A percentile compares a stretch with the other conserved stretches of the same genome.
Conservation (phyloP, 2,113 vertebrate species). For the Pygoscelis adeliae region DNA sequence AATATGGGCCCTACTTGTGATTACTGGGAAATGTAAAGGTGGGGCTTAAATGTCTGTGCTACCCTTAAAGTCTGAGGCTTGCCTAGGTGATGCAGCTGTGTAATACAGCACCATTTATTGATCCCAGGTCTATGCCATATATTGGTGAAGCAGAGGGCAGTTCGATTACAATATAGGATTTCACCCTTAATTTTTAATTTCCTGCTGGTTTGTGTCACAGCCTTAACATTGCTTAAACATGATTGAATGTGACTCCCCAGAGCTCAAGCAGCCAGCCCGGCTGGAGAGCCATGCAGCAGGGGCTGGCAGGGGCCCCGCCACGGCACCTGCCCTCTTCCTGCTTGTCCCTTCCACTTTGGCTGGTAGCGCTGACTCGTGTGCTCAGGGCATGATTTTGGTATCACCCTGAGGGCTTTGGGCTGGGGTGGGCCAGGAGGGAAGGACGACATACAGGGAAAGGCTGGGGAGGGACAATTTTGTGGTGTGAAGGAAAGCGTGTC, state of each 20-base stretch:
- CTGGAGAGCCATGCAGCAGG: background rate
- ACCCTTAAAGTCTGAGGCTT: background rate
- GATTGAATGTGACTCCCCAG: background rate
- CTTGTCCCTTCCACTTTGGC: background rate
- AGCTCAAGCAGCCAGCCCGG: background rate
- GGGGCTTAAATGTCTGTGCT: background rate
- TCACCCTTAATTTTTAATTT: slow-evolving; percentile 24
- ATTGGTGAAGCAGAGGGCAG: background rate
- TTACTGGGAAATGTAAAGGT: background rate
- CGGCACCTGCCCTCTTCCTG: rapidly evolving
- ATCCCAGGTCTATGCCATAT: background rate
- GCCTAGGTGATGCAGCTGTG: background rate
- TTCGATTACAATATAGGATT: background rate
- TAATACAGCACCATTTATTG: background rate
- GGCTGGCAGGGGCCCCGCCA: background rate
- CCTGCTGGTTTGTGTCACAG: background rate
- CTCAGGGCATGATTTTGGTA: background rate
- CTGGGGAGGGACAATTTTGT: background rate
- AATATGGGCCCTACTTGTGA: background rate
- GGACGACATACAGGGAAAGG: background rate
- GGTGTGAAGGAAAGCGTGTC: background rate
- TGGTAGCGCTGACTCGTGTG: rapidly evolving
- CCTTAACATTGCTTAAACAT: background rate
- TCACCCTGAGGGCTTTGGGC: background rate
- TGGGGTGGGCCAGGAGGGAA: background rate